Conservation (phyloP, 2,113 vertebrate genomes). For the Caranx melampygus region DNA sequence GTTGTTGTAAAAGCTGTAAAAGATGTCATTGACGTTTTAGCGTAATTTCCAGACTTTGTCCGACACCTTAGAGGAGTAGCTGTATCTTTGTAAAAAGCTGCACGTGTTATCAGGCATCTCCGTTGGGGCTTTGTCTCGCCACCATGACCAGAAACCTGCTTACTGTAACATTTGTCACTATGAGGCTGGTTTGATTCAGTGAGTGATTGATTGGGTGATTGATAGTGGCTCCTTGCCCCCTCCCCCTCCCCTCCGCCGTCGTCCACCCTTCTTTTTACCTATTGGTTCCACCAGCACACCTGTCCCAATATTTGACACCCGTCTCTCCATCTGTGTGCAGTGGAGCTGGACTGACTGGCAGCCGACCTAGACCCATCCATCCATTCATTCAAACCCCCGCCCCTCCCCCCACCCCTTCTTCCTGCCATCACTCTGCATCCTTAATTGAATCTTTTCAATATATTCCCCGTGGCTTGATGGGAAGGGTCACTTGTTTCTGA, state of each 20-base stretch:
- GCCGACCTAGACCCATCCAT: constrained; percentile 21
- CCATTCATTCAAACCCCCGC: not conserved
- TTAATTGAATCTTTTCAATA: constrained; percentile 69
- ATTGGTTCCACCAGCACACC: constrained; percentile 46
- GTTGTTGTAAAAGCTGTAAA: not conserved
- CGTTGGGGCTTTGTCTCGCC: not conserved
- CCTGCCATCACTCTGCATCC: constrained; percentile 36
- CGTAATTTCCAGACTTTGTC: not conserved
- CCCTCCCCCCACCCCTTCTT: not conserved
- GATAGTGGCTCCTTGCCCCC: not conserved
- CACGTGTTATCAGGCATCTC: constrained; percentile 13
- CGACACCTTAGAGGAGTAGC: not conserved
- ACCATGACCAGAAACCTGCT: constrained; percentile 3
- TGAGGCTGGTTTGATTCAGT: constrained; percentile 36
- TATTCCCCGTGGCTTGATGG: constrained; percentile 32
- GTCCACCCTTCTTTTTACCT: constrained; percentile 7
- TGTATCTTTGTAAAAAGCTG: not conserved
- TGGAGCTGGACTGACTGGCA: constrained; percentile 43
- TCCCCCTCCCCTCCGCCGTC: not conserved
- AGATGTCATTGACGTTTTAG: not conserved
- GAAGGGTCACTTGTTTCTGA: constrained; percentile 61
- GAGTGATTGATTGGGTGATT: constrained; percentile 50
- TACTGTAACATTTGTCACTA: constrained; percentile 15
- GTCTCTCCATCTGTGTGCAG: constrained; percentile 29
- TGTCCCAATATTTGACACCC: constrained; percentile 44